Conservation (phyloP, 1,140 invertebrate genomes). For the Glossosoma conforme region DNA sequence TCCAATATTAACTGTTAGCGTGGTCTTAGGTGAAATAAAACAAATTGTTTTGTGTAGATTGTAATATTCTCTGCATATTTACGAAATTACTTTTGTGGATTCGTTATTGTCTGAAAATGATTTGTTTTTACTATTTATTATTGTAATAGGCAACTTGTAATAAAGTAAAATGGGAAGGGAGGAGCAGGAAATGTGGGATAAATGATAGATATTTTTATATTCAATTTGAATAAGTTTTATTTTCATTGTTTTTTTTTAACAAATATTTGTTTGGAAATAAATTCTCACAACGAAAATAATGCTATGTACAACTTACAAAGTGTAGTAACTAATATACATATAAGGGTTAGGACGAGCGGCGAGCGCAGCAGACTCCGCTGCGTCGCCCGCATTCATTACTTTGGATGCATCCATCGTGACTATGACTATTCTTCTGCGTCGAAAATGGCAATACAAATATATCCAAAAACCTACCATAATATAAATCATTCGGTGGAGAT, state of each 20-base stretch:
- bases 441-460: conserved; percentile 31
- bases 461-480: conserved; percentile 30
- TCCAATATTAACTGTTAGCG: no score
- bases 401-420: conserved; percentile 25
- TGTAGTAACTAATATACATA: conserved; percentile 24
- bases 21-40: no score
- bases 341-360: conserved; percentile 28
- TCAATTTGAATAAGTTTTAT: conserved; percentile 31
- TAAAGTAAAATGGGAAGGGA: no score
- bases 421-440: conserved; percentile 31
- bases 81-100: no score
- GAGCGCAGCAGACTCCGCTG: conserved; percentile 21
- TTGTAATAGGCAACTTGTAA: no score
- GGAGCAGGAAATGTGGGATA: no score
- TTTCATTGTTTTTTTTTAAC: conserved; percentile 29
- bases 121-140: no score
- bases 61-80: no score
- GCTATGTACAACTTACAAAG: conserved; percentile 31
- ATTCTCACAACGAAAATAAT: conserved; percentile 28
- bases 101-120: no score
- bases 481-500: conserved; percentile 32
- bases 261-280: conserved; percentile 15
- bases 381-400: conserved; percentile 19
- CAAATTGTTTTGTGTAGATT: no score
- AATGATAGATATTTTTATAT: conserved; percentile 1